Percentiles rank a stretch among this genome's conserved stretches.
These are phyloP conservation scores for Tuberolachnus salignus DNA, from an alignment of 2,888 invertebrate species.

Conservation along the genomic window DNA sequence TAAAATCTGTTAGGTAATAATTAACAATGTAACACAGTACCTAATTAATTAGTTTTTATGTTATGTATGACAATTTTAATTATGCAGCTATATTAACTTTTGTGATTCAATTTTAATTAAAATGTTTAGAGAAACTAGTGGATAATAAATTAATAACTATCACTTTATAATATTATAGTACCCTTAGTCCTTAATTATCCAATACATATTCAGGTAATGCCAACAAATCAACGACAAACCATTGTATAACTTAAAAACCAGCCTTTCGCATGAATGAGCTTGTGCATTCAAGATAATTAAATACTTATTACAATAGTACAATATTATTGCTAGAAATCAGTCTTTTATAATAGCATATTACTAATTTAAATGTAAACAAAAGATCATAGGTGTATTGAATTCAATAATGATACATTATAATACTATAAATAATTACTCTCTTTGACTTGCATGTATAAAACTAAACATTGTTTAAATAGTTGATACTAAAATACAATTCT, in stretches of 20 bases:
- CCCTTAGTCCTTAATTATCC: background rate
- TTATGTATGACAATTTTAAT: constrained; percentile 1
- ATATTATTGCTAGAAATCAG: constrained; percentile 25
- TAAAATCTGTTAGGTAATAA: background rate
- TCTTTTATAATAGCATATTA: constrained; percentile 6
- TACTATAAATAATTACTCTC: too few relatives aligned
- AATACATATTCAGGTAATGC: constrained; percentile 13
- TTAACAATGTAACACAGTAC: background rate
- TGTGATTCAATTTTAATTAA: background rate
- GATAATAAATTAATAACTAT: background rate
- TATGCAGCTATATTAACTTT: background rate
- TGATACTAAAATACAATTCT: too few relatives aligned
- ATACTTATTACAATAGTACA: background rate
- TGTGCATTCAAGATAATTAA: background rate
- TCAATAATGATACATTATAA: background rate
- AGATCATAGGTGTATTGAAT: background rate
- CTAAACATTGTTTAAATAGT: too few relatives aligned
- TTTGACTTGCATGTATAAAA: too few relatives aligned
- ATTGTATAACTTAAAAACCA: background rate
- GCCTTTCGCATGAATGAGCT: background rate
- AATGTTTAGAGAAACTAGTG: background rate
- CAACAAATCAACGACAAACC: constrained; percentile 10
- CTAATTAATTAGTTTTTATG: background rate
- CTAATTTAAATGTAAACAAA: background rate
- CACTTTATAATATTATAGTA: background rate